phyloP scores from a whole-genome alignment of 2,888 invertebrate genomes.

The Augiades crinisus region DNA sequence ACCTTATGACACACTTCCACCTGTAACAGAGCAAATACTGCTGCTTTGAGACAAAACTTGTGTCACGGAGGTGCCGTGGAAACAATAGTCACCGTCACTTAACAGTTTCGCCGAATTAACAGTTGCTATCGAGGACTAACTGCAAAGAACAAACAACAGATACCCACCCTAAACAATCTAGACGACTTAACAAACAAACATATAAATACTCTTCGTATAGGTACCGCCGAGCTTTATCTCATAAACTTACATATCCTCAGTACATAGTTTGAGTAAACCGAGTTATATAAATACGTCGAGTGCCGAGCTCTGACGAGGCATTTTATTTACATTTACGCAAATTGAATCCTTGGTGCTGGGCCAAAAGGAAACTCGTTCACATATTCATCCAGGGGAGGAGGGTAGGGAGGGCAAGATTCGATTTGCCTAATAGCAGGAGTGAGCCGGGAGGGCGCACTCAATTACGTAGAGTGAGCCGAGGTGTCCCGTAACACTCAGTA shows the following conservation, averaged over 20 bases:
- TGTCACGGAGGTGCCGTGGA: too few species aligned
- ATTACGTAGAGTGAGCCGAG: constrained; percentile 73
- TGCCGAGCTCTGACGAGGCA: constrained; percentile 43
- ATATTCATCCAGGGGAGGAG: constrained; percentile 48
- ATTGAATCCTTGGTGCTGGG: constrained; percentile 74
- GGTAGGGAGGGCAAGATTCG: constrained; percentile 62
- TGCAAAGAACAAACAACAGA: too few species aligned
- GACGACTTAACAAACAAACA: too few species aligned
- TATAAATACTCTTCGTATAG: too few species aligned
- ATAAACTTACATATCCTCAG: neutral
- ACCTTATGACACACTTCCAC: too few species aligned
- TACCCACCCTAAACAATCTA: too few species aligned
- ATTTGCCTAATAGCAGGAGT: constrained; percentile 76
- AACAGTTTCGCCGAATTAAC: too few species aligned
- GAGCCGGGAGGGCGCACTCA: constrained; percentile 65
- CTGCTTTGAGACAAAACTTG: too few species aligned
- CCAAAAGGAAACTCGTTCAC: constrained; percentile 57
- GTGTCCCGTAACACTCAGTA: constrained; percentile 69
- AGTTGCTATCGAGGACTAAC: too few species aligned
- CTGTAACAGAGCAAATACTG: too few species aligned
- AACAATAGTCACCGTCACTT: too few species aligned
- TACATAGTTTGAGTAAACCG: constrained; percentile 11
- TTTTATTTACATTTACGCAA: constrained; percentile 76
- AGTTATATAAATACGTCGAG: constrained; percentile 33
- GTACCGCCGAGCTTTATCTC: neutral